Base-by-base conservation (phyloP, 2,888 invertebrate genomes). In the Carterocephalus palaemon region DNA sequence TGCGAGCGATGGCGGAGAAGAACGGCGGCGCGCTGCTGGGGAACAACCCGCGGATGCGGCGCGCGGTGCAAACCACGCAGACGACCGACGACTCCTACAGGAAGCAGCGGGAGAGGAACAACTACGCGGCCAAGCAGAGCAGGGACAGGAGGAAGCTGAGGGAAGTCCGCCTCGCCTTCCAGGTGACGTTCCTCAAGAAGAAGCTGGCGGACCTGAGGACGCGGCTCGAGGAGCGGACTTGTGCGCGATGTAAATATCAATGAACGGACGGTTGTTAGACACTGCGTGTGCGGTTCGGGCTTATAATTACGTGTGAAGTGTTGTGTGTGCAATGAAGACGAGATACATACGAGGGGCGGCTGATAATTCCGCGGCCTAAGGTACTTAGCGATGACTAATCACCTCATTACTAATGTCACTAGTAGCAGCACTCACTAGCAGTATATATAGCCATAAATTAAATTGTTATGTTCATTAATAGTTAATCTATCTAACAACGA, bases 51-150 rank as follows among this genome's bases (percentile, higher is more conserved):
- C 91, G 92, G 59, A 94, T 93, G 94, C 82, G 92, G n/a, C 78
- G 92, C 47, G 87, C 83, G 0, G 81, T 84, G 6, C 79, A 78
- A 28, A 70, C 71, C 2, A 73, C 53, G 17, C 60, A 65, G 26
- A 67, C 77, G 36, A 62, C 93, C 0, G 94, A 97, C 67, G 93
- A 93, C 2, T 91, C 93, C 0, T 98, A 98, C 69, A 93, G 93
- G 88, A 96, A 96, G 65, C 90, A 96, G 39, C 84, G 98, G 2
- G 90, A 93, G 53, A 95, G 96, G 68, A 98, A 98, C 72, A 98
- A 98, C 72, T 95, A 94, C 52, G 98, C 98, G 0, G 98, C 98
- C 0, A 98, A 98, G 71, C 89, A 96, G 55, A 97, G 97, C 0
- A 88, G 98, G 7, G 97, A 98, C 66, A 92, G 95, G 1, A 88